Percentiles rank a stretch among this genome's conserved stretches.
These are phyloP conservation scores for Rhingia campestris DNA, from an alignment of 2,888 invertebrate genomes.

Conservation along the genomic window DNA sequence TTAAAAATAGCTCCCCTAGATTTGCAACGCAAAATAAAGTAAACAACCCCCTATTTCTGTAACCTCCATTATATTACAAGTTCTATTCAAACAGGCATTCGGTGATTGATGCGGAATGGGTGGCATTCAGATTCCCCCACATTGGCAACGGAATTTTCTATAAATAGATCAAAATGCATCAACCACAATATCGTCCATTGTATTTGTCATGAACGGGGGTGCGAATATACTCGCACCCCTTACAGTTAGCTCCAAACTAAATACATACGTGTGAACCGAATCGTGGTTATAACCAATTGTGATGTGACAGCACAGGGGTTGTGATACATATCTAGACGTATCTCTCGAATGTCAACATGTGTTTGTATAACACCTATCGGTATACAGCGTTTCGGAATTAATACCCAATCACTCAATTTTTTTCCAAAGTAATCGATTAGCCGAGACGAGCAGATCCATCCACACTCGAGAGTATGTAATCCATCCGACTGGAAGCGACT, in stretches of 20 bases:
- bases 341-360: conserved; percentile 25
- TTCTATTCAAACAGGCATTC: not conserved
- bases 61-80: not conserved
- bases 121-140: not conserved
- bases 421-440: conserved; percentile 49
- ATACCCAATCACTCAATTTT: conserved; percentile 44
- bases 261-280: conserved; percentile 9
- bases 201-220: not conserved
- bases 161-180: conserved; percentile 59
- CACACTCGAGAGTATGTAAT: conserved; percentile 14
- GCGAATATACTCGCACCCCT: conserved; percentile 21
- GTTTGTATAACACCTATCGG: not conserved
- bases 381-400: conserved; percentile 32
- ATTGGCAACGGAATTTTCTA: conserved; percentile 24
- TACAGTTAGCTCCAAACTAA: conserved; percentile 11
- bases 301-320: conserved; percentile 18
- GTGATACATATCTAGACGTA: conserved; percentile 4
- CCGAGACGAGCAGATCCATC: conserved; percentile 3
- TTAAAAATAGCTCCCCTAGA: not conserved
- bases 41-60: not conserved
- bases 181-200: conserved; percentile 30
- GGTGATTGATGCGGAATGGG: too few relatives aligned
- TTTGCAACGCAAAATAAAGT: not conserved
- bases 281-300: conserved; percentile 7
- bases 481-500: conserved; percentile 45